These are phyloP conservation scores for Sesamia nonagrioides DNA, from an alignment of 1,140 invertebrate species.

Conservation along the genomic window DNA sequence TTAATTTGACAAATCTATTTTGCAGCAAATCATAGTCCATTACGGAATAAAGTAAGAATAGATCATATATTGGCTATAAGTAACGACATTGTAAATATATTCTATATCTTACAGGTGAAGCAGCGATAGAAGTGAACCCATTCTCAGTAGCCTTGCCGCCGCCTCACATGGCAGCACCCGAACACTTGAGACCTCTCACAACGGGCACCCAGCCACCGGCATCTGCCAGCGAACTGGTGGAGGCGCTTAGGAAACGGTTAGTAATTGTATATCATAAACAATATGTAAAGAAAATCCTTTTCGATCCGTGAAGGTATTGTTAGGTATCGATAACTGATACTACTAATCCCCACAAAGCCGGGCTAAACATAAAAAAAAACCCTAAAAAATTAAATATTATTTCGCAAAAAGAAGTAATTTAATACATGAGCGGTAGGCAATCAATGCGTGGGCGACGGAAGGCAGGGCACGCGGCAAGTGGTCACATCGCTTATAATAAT, in stretches of 20 bases:
- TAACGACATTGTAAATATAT: neutral
- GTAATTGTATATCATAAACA: neutral
- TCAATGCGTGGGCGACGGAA: no score
- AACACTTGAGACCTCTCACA: constrained; percentile 65
- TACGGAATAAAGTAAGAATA: neutral
- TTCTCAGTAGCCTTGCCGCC: constrained; percentile 60
- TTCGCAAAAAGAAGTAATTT: no score
- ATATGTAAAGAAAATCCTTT: no score
- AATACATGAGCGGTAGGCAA: no score
- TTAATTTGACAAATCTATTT: no score
- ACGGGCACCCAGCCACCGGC: constrained; percentile 87
- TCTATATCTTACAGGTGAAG: constrained; percentile 62
- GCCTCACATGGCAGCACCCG: constrained; percentile 43
- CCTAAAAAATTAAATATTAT: no score
- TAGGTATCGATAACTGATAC: no score
- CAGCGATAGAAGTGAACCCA: constrained; percentile 70
- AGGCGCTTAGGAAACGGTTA: constrained; percentile 67
- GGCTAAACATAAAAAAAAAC: no score
- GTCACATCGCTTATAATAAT: no score
- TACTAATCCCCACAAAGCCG: no score
- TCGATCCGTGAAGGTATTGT: no score
- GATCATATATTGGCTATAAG: neutral
- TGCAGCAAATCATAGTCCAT: neutral
- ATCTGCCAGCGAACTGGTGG: constrained; percentile 64
- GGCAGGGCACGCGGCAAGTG: no score